phyloP scores from a whole-genome alignment of 1,140 invertebrate genomes.

The Drosophila ogumai region DNA sequence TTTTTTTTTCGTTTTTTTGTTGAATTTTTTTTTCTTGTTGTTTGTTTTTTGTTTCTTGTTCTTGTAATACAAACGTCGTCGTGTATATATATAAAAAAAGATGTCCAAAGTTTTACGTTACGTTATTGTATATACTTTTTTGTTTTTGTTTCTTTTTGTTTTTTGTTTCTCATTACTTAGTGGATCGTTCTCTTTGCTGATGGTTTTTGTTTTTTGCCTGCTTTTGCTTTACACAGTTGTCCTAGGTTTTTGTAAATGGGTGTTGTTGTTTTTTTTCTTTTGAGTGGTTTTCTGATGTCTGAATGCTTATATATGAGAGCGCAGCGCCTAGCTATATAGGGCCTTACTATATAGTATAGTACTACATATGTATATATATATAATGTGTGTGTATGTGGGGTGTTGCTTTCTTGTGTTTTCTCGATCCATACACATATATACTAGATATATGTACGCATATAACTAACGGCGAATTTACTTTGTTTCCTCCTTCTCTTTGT shows the following conservation, averaged over 20 bases:
- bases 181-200: conserved; percentile 71
- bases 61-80: conserved; percentile 62
- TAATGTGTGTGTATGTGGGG: conserved; percentile 75
- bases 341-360: conserved; percentile 79
- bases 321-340: conserved; percentile 73
- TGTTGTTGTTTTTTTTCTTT: conserved; percentile 38
- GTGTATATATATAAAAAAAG: conserved; percentile 83
- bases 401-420: conserved; percentile 41
- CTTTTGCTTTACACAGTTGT: conserved; percentile 75
- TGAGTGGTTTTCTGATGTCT: conserved; percentile 56
- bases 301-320: conserved; percentile 81
- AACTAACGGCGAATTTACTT: conserved; percentile 80
- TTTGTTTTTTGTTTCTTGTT: conserved; percentile 57
- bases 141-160: conserved; percentile 30
- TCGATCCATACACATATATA: conserved; percentile 59
- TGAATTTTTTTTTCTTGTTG: conserved; percentile 57
- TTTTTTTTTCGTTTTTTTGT: conserved; percentile 57
- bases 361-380: conserved; percentile 74
- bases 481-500: conserved; percentile 89
- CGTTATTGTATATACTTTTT: conserved; percentile 81
- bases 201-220: conserved; percentile 45
- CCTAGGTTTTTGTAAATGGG: conserved; percentile 71
- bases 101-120: conserved; percentile 82
- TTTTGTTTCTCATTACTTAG: conserved; percentile 59
- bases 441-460: conserved; percentile 65